Evolutionary conservation across 2,113 vertebrate genomes (phyloP), one percentile per base, ranked within the genome.

Genomic region (Tetrax tetrax): DNA sequence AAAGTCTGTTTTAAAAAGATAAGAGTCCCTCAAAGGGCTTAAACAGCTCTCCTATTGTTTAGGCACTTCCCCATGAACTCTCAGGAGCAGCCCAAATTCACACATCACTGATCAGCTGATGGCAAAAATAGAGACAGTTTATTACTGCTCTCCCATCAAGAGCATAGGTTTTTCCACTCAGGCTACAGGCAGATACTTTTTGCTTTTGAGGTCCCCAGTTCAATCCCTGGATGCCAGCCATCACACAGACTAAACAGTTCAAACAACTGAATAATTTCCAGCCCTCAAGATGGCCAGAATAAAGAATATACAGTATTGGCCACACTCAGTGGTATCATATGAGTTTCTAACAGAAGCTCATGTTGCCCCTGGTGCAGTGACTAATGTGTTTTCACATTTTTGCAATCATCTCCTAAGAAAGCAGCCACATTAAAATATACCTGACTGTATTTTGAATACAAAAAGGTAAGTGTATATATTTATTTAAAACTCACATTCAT

Each of bases 161-260:
- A 89, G 57, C 91, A 96, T 74, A 87, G 90, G 74, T 96, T 95
- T 96, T 96, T 96, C 94, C 95, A 92, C 57, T 89, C 21, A 38
- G 79, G 61, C 85, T 75, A 70, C 43, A 77, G 75, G n/a, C 86
- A 89, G 69, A 89, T 70, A 75, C 60, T 84, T 95, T 70, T 51
- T 77, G 79, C 43, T 81, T 95, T 68, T 81, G 69, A 92, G 90
- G 76, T 80, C 54, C 60, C 51, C 47, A 60, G 87, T 88, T 95
- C 92, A 95, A 79, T 78, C 21, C 27, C 56, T 90, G 85, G 68
- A 95, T 66, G 64, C 37, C 60, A 90, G 95, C 86, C 87, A 95
- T 51, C 69, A 72, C 71, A 93, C 9, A 72, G 59, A 93, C 91
- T 74, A 87, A 82, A 92, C 0, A 24, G n/a, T 38, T 92, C 69